Conservation (phyloP, 2,888 invertebrate genomes). For the Dyspetes luteomarginatus region DNA sequence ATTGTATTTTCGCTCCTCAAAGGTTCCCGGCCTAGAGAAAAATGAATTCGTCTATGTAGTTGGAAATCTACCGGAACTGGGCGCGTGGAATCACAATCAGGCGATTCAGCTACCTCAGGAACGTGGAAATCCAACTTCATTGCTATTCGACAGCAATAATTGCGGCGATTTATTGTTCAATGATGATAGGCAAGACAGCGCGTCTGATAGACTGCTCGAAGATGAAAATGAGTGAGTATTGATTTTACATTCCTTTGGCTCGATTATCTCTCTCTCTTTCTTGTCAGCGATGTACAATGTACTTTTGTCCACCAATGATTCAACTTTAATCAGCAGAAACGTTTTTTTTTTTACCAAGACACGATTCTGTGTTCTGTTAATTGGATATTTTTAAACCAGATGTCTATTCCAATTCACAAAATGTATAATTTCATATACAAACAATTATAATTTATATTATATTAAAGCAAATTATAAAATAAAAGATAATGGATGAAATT, state of each 20-base stretch:
- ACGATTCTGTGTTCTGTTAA: too few relatives aligned
- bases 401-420: too few relatives aligned
- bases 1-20: constrained; percentile 35
- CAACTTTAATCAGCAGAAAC: not conserved
- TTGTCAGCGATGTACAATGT: not conserved
- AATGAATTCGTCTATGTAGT: constrained; percentile 81
- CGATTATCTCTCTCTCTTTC: not conserved
- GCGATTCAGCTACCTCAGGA: constrained; percentile 79
- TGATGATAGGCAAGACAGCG: constrained; percentile 72
- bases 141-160: constrained; percentile 74
- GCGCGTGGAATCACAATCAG: constrained; percentile 82
- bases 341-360: too few relatives aligned
- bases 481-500: too few relatives aligned
- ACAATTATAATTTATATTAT: too few relatives aligned
- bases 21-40: constrained; percentile 80
- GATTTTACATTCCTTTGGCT: not conserved
- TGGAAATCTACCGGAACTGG: constrained; percentile 81
- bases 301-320: not conserved
- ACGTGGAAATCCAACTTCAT: constrained; percentile 66
- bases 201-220: constrained; percentile 73
- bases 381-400: too few relatives aligned
- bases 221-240: constrained; percentile 75
- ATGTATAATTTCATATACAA: too few relatives aligned
- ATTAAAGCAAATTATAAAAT: too few relatives aligned
- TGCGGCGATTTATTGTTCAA: constrained; percentile 71